Base-by-base conservation (phyloP, 2,888 invertebrate species). In the Epinotia demarniana region DNA sequence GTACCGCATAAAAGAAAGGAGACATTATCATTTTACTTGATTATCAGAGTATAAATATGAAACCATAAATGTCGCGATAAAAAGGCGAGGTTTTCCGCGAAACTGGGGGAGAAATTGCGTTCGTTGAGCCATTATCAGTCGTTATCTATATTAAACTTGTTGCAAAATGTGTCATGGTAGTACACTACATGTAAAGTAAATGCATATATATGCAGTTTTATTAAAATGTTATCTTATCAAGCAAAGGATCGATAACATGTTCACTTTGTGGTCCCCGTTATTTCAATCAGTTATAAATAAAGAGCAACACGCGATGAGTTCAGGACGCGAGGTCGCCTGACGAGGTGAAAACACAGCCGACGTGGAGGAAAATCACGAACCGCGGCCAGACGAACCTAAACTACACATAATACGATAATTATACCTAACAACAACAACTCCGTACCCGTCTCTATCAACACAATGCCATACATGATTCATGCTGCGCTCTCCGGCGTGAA, bases 401-500 rank as follows among this genome's bases (percentile, higher is more conserved):
- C 79, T 79, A 81, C 79, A 78, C 78, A 70, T 78, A 64, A 80
- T 71, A 76, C 79, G 82, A 83, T 86, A 85, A 88, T 86, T 86
- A 84, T 84, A 82, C 81, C 84, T 81, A 83, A 85, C 86, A 85
- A 84, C 84, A 83, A 85, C 86, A 85, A 84, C 84, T 81, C 77
- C 79, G 82, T 80, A 73, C 75, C 67, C 85, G 84, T 81, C 79
- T 83, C 80, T 81, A 83, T 86, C 84, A 62, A 55, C 66, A 57
- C 67, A 61, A 62, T 85, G 85, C 87, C 85, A 85, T 84, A 83
- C 81, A 84, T 90, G 89, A 91, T 83, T 89, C 88, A 90, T 83
- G 78, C 78, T 76, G 79, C 57, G 78, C 64, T 53, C 64, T 70
- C 64, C 77, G 76, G 78, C 79, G 71, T 72, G 61, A 75, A 71